phyloP scores from a whole-genome alignment of 1,140 invertebrate genomes.

The Hyles vespertilio region DNA sequence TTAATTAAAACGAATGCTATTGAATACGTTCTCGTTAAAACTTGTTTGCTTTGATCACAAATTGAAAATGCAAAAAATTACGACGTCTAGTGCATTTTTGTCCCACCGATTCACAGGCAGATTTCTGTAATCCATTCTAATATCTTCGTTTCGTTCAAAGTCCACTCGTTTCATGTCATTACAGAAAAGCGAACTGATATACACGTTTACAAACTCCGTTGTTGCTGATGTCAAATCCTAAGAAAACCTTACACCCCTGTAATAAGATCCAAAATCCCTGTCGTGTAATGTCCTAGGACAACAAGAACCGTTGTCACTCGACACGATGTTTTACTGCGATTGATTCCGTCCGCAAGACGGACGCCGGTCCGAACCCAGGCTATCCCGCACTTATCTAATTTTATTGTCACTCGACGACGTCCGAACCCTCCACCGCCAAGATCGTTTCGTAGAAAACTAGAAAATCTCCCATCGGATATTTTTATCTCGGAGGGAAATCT shows the following conservation, averaged over 20 bases:
- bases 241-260: neutral
- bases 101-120: slow-evolving; percentile 28
- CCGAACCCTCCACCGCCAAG: slow-evolving; percentile 47
- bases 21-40: too few species aligned
- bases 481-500: slow-evolving; percentile 61
- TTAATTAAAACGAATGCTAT: too few species aligned
- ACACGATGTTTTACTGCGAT: slow-evolving; percentile 68
- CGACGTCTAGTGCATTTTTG: slow-evolving; percentile 17
- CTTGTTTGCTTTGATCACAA: neutral
- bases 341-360: slow-evolving; percentile 64
- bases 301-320: slow-evolving; percentile 27
- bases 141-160: slow-evolving; percentile 59
- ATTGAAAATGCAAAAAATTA: slow-evolving; percentile 12
- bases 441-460: slow-evolving; percentile 51
- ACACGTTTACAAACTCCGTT: slow-evolving; percentile 30
- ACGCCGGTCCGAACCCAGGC: slow-evolving; percentile 39
- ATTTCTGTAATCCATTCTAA: slow-evolving; percentile 51
- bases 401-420: slow-evolving; percentile 65
- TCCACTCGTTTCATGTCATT: slow-evolving; percentile 60
- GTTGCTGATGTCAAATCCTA: slow-evolving; percentile 3
- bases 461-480: slow-evolving; percentile 53
- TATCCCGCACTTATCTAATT: slow-evolving; percentile 71
- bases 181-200: slow-evolving; percentile 54
- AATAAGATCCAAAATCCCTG: slow-evolving; percentile 31
- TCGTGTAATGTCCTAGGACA: slow-evolving; percentile 12